Conservation (phyloP, 2,888 invertebrate species). For the Galerucella nymphaeae region DNA sequence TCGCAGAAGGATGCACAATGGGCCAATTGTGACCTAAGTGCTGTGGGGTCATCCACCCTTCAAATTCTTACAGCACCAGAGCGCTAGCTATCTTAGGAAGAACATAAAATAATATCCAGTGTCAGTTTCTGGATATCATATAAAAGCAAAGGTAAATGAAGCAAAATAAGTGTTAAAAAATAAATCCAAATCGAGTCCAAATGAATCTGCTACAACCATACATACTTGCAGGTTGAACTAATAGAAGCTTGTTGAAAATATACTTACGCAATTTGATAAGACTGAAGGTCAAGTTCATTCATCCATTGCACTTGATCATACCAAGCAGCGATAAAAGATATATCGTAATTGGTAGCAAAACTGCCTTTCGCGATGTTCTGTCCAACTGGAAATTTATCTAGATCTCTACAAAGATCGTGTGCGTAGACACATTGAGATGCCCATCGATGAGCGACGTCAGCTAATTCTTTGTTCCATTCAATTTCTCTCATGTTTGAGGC, state of each 20-base stretch:
- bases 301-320: slow-evolving; percentile 60
- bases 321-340: slow-evolving; percentile 58
- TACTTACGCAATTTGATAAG: slow-evolving; percentile 50
- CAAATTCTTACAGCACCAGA: no score
- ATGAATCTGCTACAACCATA: no score
- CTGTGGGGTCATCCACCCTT: no score
- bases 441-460: slow-evolving; percentile 63
- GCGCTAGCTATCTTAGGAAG: no score
- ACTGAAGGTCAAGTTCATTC: slow-evolving; percentile 46
- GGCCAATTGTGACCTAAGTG: no score
- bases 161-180: no score
- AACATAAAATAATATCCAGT: no score
- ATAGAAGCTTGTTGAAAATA: background rate
- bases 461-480: slow-evolving; percentile 64
- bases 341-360: slow-evolving; percentile 57
- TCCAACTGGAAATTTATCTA: slow-evolving; percentile 63
- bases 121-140: no score
- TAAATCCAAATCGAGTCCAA: no score
- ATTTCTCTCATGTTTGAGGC: slow-evolving; percentile 62
- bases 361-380: slow-evolving; percentile 62
- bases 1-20: no score
- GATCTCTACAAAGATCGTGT: slow-evolving; percentile 62
- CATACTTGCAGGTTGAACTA: no score
- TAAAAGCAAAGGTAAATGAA: no score
- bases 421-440: slow-evolving; percentile 62